Evolutionary conservation across 1,140 invertebrate genomes (phyloP).

Genomic region (Ostrea denselamellosa): DNA sequence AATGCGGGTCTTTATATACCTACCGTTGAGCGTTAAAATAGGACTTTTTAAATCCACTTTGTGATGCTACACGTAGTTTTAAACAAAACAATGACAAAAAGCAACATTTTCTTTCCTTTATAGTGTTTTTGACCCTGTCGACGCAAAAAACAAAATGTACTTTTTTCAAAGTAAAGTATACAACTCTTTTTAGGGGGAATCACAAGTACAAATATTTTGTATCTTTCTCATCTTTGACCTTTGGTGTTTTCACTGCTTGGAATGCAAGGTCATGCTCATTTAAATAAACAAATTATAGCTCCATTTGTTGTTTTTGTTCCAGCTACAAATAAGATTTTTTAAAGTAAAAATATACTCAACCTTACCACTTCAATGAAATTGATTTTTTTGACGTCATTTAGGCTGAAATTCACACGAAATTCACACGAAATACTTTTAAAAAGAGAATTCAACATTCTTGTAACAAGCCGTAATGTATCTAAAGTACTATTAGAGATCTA

Average conservation of each 20-base stretch:
- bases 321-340: slow-evolving; percentile 4
- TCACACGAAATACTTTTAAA: slow-evolving; percentile 17
- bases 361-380: slow-evolving; percentile 15
- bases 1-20: no score
- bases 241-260: background rate
- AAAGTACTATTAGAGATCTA: slow-evolving; percentile 30
- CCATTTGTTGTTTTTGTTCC: background rate
- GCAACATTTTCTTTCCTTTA: no score
- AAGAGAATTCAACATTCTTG: slow-evolving; percentile 4
- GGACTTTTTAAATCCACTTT: no score
- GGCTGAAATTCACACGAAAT: slow-evolving; percentile 21
- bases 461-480: slow-evolving; percentile 28
- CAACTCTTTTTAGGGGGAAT: no score
- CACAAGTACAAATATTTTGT: background rate
- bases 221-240: background rate
- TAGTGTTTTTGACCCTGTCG: no score
- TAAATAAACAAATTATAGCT: background rate
- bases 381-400: slow-evolving; percentile 20
- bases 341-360: slow-evolving; percentile 29
- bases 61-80: no score
- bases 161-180: no score
- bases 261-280: background rate
- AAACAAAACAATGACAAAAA: no score
- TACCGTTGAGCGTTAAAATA: no score
- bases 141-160: no score